A percentile compares a stretch with the other conserved stretches of the same genome.
phyloP scores from a whole-genome alignment of 1,140 invertebrate species.

The Limonius californicus region DNA sequence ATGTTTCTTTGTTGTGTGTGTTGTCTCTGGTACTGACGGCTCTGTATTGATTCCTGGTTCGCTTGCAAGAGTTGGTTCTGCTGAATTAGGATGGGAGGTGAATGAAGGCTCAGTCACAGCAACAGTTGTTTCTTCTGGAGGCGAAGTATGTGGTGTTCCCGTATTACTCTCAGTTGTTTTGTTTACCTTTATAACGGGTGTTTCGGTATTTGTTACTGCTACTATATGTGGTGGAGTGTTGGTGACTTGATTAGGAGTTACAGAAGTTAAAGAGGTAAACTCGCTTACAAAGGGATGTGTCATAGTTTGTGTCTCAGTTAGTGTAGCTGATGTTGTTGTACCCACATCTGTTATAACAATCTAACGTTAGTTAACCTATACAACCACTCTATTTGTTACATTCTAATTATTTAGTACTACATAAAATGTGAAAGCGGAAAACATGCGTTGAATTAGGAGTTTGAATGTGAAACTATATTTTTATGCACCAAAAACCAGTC shows the following conservation, averaged over 20 bases:
- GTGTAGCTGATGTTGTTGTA: slow-evolving; percentile 44
- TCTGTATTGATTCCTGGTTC: too few relatives aligned
- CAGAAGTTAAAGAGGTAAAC: background rate
- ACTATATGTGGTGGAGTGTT: background rate
- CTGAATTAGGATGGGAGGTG: too few relatives aligned
- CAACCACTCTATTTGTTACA: background rate
- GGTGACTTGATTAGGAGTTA: slow-evolving; percentile 2
- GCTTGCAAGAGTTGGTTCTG: too few relatives aligned
- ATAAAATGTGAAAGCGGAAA: too few relatives aligned
- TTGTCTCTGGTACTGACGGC: too few relatives aligned
- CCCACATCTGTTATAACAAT: slow-evolving; percentile 43
- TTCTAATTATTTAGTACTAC: background rate
- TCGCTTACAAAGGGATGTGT: slow-evolving; percentile 31
- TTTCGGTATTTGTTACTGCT: background rate
- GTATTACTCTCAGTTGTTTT: background rate
- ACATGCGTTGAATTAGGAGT: too few relatives aligned
- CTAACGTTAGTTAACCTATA: background rate
- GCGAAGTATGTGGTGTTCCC: too few relatives aligned
- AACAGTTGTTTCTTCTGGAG: too few relatives aligned
- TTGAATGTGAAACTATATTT: too few relatives aligned
- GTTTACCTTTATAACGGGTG: background rate
- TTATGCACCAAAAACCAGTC: too few relatives aligned
- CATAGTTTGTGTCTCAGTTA: slow-evolving; percentile 45
- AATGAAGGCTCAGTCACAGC: too few relatives aligned
- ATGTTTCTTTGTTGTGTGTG: too few relatives aligned